Percentiles rank a stretch among this genome's conserved stretches.
Evolutionary conservation across 2,888 invertebrate genomes (phyloP).

Genomic region (Platycnemis pennipes): DNA sequence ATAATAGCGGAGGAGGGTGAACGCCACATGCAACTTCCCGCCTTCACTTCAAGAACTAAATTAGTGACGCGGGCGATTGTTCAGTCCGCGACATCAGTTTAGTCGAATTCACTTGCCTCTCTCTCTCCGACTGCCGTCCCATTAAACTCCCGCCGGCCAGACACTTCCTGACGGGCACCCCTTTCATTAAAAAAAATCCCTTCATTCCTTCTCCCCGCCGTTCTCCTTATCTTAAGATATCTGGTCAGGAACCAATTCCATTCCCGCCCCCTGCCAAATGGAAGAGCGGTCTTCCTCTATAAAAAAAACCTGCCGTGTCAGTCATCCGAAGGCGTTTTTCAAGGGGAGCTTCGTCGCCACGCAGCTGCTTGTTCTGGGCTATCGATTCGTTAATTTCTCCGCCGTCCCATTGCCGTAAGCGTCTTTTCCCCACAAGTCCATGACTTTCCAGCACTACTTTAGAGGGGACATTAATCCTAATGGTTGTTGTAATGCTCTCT

Average conservation of each 20-base stretch:
- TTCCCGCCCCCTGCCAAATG: not conserved
- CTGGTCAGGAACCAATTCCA: not conserved
- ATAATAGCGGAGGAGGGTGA: no score
- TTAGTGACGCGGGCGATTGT: not conserved
- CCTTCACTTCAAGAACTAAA: no score
- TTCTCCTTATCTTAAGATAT: not conserved
- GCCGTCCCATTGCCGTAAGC: not conserved
- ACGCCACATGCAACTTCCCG: no score
- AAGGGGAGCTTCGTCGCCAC: not conserved
- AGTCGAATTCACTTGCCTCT: not conserved
- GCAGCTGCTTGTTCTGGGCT: not conserved
- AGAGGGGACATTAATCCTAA: no score
- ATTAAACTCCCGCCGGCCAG: not conserved
- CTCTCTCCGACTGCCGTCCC: not conserved
- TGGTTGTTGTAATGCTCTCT: no score
- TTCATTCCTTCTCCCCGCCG: not conserved
- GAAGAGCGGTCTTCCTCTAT: not conserved
- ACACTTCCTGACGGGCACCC: not conserved
- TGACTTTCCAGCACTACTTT: no score
- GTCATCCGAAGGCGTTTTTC: constrained; percentile 3
- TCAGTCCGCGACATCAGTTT: not conserved
- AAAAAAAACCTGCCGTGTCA: not conserved
- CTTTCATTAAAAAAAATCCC: not conserved
- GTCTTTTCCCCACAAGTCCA: no score
- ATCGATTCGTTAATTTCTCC: not conserved